Evolutionary conservation across 2,797 vertebrate species (phyloP), one percentile per base, ranked within the genome.

Genomic region (Acanthornis magna): DNA sequence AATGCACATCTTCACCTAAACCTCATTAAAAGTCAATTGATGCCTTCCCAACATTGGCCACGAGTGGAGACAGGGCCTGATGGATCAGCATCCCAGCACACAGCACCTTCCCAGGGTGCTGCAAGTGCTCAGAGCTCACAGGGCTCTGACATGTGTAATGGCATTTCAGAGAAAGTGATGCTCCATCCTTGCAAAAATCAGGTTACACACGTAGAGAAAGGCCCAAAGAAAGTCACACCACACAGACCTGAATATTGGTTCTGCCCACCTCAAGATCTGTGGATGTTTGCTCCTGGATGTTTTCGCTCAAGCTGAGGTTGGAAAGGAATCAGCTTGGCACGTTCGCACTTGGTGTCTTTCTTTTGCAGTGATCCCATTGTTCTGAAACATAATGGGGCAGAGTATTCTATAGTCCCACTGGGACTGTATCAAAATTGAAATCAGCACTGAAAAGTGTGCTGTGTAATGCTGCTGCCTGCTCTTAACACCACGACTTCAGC

Each of bases 321-420:
- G 91, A 78, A 93, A 96, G 80, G 93, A 95, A 85, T 95, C 66
- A 74, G 51, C 83, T 91, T 97, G 94, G 93, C 96, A 92, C 36
- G 20, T 88, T 94, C 17, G 2, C 85, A 81, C 63, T 96, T 29
- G 90, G 84, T 97, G 95, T 96, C 96, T 97, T 97, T 96, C 96
- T 95, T 97, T 85, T 89, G 86, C 88, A 92, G 85, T 62, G 90
- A 91, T 91, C 91, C 95, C 97, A 97, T 98, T 98, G 98, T 98
- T 97, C 96, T 95, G 61, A 89, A 94, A 93, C 94, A 97, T 96
- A 98, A 98, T 97, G 89, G 97, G 88, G 79, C 96, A 97, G 96
- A 81, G 93, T 93, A 97, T 95, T 96, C 96, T 97, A 93, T 92
- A 83, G 91, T 96, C 96, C 97, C 97, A 82, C 12, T 96, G 95